Percentiles rank a stretch among this genome's conserved stretches.
Evolutionary conservation across 2,797 vertebrate species (phyloP).

Genomic region (Masticophis lateralis): DNA sequence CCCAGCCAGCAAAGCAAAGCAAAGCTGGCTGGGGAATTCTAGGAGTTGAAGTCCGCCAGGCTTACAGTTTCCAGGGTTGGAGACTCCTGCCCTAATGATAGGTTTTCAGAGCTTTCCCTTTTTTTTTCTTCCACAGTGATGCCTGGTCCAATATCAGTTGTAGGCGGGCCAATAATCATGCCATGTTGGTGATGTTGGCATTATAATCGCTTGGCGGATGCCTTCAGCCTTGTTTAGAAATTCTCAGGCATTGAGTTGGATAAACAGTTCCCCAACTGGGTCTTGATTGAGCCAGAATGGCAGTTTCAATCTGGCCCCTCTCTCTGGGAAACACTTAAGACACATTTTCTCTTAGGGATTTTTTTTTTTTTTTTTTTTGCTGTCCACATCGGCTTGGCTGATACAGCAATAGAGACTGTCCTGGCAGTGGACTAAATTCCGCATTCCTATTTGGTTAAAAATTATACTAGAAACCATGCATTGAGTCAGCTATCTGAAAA

Average conservation of each 20-base stretch:
- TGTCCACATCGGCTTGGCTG: background rate
- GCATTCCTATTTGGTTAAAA: background rate
- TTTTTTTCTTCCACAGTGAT: background rate
- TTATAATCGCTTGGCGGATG: constrained; percentile 23
- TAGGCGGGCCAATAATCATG: constrained; percentile 19
- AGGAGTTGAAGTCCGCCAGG: no score
- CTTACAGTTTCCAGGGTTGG: no score
- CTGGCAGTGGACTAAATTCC: accelerated
- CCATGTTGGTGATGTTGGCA: constrained; percentile 9
- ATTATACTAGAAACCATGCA: background rate
- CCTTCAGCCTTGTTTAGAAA: constrained; percentile 23
- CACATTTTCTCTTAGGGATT: constrained; percentile 7
- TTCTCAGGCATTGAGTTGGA: constrained; percentile 27
- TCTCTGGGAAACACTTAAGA: background rate
- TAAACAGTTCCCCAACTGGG: background rate
- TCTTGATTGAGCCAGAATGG: constrained; percentile 15
- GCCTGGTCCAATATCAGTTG: constrained; percentile 14
- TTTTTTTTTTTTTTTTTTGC: background rate
- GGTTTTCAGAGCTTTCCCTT: constrained; percentile 30
- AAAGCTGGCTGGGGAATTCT: no score
- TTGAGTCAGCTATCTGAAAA: background rate
- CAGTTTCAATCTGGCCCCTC: background rate
- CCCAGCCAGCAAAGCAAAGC: no score
- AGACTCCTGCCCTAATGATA: background rate
- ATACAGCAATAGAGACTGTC: constrained; percentile 18